Percentiles rank a stretch among this genome's conserved stretches.
These are phyloP conservation scores for Telenomus remus DNA, from an alignment of 1,140 invertebrate genomes.

Conservation along the genomic window DNA sequence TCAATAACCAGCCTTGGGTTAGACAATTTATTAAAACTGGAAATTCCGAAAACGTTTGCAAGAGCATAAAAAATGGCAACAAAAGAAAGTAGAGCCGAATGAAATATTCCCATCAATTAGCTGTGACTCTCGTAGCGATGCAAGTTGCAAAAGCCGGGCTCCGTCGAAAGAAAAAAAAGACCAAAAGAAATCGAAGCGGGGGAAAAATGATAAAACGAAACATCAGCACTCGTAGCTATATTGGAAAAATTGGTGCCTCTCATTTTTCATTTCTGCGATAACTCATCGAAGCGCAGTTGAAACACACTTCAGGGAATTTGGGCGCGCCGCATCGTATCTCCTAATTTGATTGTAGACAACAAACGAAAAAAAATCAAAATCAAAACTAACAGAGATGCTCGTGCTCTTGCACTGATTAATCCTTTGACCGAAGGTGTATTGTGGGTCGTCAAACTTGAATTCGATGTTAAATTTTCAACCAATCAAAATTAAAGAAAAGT, in stretches of 20 bases:
- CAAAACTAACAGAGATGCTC: slow-evolving; percentile 11
- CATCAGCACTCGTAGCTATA: slow-evolving; percentile 30
- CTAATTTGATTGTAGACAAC: slow-evolving; percentile 38
- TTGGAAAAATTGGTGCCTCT: slow-evolving; percentile 49
- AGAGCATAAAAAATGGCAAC: neutral
- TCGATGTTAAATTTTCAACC: no score
- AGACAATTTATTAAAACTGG: neutral
- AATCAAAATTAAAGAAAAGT: no score
- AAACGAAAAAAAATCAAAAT: slow-evolving; percentile 10
- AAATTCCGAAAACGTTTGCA: neutral
- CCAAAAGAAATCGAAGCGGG: neutral
- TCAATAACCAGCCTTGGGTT: neutral
- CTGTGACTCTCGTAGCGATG: slow-evolving; percentile 21
- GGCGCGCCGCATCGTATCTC: slow-evolving; percentile 31
- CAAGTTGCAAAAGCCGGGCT: slow-evolving; percentile 7
- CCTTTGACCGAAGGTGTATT: no score
- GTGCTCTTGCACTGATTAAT: slow-evolving; percentile 35
- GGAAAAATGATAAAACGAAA: slow-evolving; percentile 20
- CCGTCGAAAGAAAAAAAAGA: neutral
- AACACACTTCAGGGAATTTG: slow-evolving; percentile 51
- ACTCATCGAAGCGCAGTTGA: slow-evolving; percentile 38
- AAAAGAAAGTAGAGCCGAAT: slow-evolving; percentile 2
- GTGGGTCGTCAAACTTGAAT: no score
- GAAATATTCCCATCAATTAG: slow-evolving; percentile 38
- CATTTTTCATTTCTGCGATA: slow-evolving; percentile 50